These are phyloP conservation scores for Diadophis punctatus DNA, from an alignment of 2,113 vertebrate species.

Conservation along the genomic window DNA sequence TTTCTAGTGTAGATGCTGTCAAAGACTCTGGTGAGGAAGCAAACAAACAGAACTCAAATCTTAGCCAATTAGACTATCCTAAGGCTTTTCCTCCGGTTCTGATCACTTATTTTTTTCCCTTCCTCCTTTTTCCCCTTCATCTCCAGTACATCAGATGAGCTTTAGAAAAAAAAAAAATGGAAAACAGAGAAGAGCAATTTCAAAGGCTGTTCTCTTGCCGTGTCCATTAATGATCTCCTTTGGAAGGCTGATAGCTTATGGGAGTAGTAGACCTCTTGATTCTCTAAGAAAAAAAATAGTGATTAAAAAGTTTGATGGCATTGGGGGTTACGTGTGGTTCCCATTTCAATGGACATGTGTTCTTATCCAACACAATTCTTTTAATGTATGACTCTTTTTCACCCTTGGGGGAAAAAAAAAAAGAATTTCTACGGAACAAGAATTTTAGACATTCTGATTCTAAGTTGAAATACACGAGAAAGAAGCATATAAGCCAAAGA, in stretches of 20 bases:
- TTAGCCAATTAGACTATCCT: constrained; percentile 65
- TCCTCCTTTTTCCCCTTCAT: constrained; percentile 36
- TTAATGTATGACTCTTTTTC: constrained; percentile 7
- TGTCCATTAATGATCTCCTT: constrained; percentile 44
- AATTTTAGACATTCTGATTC: constrained; percentile 51
- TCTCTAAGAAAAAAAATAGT: constrained; percentile 26
- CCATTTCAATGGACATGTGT: constrained; percentile 26
- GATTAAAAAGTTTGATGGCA: constrained; percentile 54
- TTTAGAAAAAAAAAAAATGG: constrained; percentile 43
- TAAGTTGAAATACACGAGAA: constrained; percentile 6
- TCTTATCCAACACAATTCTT: constrained; percentile 23
- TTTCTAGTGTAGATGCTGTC: constrained; percentile 58
- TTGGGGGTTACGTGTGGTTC: constrained; percentile 32
- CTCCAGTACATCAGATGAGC: constrained; percentile 47
- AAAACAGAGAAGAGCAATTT: constrained; percentile 35
- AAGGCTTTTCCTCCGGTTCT: constrained; percentile 53
- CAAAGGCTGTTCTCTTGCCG: constrained; percentile 47
- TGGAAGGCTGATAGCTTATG: constrained; percentile 41
- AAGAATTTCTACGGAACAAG: constrained; percentile 33
- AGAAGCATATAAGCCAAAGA: constrained; percentile 49
- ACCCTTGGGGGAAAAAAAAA: background rate
- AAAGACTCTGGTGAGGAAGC: constrained; percentile 60
- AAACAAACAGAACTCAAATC: constrained; percentile 63
- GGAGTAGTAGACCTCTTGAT: constrained; percentile 42
- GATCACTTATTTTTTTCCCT: constrained; percentile 51